Evolutionary conservation across 2,113 vertebrate genomes (phyloP).

Genomic region (Pampusana beccarii): DNA sequence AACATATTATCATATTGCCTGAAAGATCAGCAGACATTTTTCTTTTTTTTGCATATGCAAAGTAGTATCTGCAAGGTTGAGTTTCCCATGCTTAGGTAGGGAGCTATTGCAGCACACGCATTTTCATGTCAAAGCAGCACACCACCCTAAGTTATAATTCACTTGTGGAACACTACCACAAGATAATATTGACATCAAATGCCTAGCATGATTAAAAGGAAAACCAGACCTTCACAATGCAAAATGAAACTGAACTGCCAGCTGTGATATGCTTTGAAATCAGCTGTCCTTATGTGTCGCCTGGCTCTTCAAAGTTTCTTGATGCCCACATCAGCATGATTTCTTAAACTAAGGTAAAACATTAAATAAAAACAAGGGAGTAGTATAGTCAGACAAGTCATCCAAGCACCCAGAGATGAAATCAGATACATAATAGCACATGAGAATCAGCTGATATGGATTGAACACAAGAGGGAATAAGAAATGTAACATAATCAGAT

Average conservation of each 20-base stretch:
- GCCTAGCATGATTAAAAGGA: background rate
- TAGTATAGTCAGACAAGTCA: background rate
- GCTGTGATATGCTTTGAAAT: background rate
- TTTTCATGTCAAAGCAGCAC: background rate
- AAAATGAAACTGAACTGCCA: background rate
- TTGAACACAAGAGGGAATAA: background rate
- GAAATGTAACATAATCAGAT: background rate
- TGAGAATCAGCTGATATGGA: background rate
- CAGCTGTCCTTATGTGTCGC: background rate
- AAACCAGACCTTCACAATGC: background rate
- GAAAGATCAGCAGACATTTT: background rate
- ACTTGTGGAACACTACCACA: background rate
- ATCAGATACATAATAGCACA: background rate
- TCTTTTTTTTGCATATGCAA: background rate
- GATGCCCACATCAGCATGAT: background rate
- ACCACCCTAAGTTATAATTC: background rate
- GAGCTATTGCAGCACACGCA: background rate
- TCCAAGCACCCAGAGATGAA: background rate
- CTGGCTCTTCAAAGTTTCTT: background rate
- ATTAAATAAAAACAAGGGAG: background rate
- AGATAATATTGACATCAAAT: background rate
- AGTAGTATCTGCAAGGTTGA: background rate
- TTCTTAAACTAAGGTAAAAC: background rate
- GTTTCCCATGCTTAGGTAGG: background rate
- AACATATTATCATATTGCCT: background rate